phyloP scores from a whole-genome alignment of 2,113 vertebrate species.

The Geococcyx californianus region DNA sequence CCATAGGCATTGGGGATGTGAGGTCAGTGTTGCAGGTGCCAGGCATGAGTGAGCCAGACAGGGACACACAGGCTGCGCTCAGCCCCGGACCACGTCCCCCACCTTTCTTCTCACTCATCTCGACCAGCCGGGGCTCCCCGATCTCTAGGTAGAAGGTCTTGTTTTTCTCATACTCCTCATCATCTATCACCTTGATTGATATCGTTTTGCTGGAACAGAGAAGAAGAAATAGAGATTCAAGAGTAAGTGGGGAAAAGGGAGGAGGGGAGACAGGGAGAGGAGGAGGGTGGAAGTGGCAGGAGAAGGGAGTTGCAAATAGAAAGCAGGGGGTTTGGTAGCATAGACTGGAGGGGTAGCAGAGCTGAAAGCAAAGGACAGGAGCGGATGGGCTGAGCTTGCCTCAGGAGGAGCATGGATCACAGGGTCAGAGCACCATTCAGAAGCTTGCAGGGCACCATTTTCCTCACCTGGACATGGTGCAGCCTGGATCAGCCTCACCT shows the following conservation, averaged over 20 bases:
- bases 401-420: not conserved
- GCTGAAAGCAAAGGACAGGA: not conserved
- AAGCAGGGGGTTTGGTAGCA: not conserved
- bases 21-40: constrained; percentile 67
- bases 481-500: not conserved
- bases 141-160: constrained; percentile 98
- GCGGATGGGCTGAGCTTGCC: not conserved
- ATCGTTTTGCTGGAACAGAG: constrained; percentile 93
- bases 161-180: constrained; percentile 99
- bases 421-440: not conserved
- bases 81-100: constrained; percentile 77
- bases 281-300: constrained; percentile 41
- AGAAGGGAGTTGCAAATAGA: not conserved
- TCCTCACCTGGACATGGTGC: not conserved
- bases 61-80: constrained; percentile 74
- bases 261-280: constrained; percentile 33
- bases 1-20: constrained; percentile 68
- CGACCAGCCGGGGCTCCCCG: constrained; percentile 92
- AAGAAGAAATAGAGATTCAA: constrained; percentile 79
- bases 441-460: not conserved
- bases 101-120: constrained; percentile 99
- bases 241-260: constrained; percentile 58
- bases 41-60: constrained; percentile 77
- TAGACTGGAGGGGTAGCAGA: not conserved
- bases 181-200: constrained; percentile 96